Evolutionary conservation across 2,797 vertebrate genomes (phyloP), one percentile per base, ranked within the genome.

Genomic region (Buceros bicornis): DNA sequence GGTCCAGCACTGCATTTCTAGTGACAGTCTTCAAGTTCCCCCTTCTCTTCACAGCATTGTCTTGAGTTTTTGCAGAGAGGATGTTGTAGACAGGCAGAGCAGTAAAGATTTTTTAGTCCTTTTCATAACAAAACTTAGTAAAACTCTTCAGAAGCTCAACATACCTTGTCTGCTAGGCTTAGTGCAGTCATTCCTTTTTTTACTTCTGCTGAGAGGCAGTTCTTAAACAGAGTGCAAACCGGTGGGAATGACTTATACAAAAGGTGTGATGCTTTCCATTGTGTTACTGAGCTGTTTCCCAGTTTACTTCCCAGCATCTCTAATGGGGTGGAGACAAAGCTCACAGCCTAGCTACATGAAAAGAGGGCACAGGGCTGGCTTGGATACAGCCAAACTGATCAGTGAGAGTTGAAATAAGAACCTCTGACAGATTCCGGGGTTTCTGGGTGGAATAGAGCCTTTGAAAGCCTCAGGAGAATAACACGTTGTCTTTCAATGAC

Each of bases 371-470:
- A 26, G 66, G n/a, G 25, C 51, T 84, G 57, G 16, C 90, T 62
- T 73, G 60, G 86, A 62, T 78, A 57, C 65, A 72, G 66, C 31
- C 81, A 85, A 2, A 81, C 19, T 29, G 71, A n/a, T 67, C 54
- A 53, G 33, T 33, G 62, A 50, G 53, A 71, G 65, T 47, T 95
- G 74, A 78, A 95, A 82, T 93, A 70, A 84, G 83, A 85, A 56
- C 37, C 62, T 72, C 50, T 81, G 87, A 54, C 69, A 95, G 74
- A 54, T 65, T 65, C 58, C 10, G 48, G 56, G 65, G 56, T 3
- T 90, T 87, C 89, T 96, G 90, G 28, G 60, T 82, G 61, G 73
- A 86, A 65, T 77, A 33, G 13, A 51, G 81, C 76, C 82, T 87
- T 92, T 92, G 37, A 56, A 89, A 76, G 53, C 42, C 87, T 83